These are phyloP conservation scores for Xestia rhomboidea DNA, from an alignment of 2,888 invertebrate genomes.

Conservation along the genomic window DNA sequence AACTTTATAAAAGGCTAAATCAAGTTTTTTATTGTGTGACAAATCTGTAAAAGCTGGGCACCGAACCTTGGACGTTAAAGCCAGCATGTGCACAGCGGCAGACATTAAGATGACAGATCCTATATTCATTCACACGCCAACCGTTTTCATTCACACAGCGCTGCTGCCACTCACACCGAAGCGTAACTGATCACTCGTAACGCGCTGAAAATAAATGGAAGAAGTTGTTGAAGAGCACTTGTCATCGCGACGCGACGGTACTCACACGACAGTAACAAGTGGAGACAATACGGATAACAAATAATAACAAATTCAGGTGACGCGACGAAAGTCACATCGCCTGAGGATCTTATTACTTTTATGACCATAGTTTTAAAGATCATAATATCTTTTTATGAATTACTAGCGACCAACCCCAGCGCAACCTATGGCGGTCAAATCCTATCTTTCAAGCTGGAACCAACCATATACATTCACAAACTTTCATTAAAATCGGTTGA, in stretches of 20 bases:
- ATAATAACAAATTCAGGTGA: too few relatives aligned
- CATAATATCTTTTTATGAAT: background rate
- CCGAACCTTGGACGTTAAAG: slow-evolving; percentile 15
- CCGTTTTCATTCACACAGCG: slow-evolving; percentile 58
- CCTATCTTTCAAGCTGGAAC: background rate
- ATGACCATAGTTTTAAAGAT: background rate
- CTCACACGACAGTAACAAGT: background rate
- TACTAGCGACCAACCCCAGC: background rate
- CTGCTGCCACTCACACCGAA: slow-evolving; percentile 20
- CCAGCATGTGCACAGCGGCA: slow-evolving; percentile 24
- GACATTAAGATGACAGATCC: slow-evolving; percentile 59
- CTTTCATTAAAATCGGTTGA: too few relatives aligned
- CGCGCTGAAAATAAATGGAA: background rate
- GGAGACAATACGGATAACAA: background rate
- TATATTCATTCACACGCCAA: slow-evolving; percentile 57
- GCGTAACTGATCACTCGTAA: slow-evolving; percentile 3
- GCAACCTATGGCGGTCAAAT: background rate
- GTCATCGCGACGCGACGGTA: too few relatives aligned
- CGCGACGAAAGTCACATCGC: background rate
- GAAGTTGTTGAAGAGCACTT: background rate
- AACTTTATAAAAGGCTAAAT: background rate
- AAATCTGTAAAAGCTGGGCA: background rate
- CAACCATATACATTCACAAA: background rate
- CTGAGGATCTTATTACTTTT: background rate
- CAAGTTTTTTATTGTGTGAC: background rate